Conservation (phyloP, 2,797 vertebrate species). For the Podargus strigoides region DNA sequence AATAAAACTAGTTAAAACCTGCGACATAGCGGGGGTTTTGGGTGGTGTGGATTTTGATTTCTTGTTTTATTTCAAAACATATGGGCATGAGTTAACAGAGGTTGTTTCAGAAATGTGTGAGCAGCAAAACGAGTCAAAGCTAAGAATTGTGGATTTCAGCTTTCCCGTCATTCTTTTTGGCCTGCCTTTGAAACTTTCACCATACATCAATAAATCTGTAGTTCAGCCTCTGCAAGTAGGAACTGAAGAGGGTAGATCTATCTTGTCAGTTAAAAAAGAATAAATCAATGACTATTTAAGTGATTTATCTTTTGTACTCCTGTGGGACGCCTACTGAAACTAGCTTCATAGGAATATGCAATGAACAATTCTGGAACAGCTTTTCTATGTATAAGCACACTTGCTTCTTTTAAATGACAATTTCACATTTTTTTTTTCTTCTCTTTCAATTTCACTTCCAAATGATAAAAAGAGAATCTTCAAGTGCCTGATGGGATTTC, state of each 20-base stretch:
- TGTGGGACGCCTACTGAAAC: neutral
- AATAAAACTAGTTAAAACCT: neutral
- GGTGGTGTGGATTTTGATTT: neutral
- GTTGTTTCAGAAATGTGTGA: neutral
- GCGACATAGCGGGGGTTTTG: neutral
- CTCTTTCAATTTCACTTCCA: neutral
- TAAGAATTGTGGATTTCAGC: neutral
- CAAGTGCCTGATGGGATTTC: neutral
- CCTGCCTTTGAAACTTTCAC: neutral
- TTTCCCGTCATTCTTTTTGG: neutral
- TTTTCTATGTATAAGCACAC: neutral
- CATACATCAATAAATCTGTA: neutral
- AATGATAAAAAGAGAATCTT: neutral
- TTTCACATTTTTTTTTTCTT: neutral
- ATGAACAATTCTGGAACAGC: neutral
- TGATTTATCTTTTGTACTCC: neutral
- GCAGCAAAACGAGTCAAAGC: neutral
- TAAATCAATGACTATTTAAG: neutral
- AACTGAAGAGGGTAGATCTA: neutral
- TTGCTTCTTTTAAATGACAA: neutral
- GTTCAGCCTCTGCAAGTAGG: neutral
- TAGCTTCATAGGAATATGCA: neutral
- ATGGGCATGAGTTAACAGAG: neutral
- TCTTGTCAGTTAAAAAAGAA: neutral
- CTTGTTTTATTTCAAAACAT: neutral